Base-by-base conservation (phyloP, 2,888 invertebrate genomes). In the Orthosia gothica region DNA sequence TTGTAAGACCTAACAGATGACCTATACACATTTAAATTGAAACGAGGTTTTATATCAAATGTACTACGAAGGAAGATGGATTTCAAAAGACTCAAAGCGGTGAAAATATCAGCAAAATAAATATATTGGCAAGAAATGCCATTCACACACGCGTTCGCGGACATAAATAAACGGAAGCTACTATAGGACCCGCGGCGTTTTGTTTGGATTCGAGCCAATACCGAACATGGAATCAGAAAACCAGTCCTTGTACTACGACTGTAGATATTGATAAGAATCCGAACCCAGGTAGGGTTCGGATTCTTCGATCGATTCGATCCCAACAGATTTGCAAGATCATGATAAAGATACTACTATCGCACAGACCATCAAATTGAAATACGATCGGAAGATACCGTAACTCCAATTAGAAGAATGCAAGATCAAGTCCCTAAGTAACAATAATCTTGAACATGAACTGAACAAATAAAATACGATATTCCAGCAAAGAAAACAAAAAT, bases 141-240 rank as follows among this genome's bases (percentile, higher is more conserved):
- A 73, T 81, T 80, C 71, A 75, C 74, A 83, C 74, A 79, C 78
- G 85, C 83, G 85, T 81, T 84, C 72, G 82, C 77, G 73, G 78
- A 77, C 83, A 88, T 86, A 89, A 87, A 91, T 89, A 88, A 65
- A 71, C 63, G 52, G 79, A 86, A 87, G 82, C 77, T 85, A 83
- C 76, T 62, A 68, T 75, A 63, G 47, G 55, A 74, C 79, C 55
- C 40, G 76, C 68, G 81, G 84, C 80, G 79, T 86, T 89, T 88
- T 83, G 79, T 85, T 91, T 90, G 90, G 92, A 90, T 71, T 62
- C 82, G 50, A 81, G 76, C 85, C 85, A 90, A 87, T 81, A 85
- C 65, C 70, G 76, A 82, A 83, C 68, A 70, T 32, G n/a, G 47
- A 67, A 72, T 69, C 59, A 63, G 58, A 61, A 82, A 74, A 81